Evolutionary conservation across 2,113 vertebrate genomes (phyloP), one percentile per base, ranked within the genome.

Genomic region (Oenanthe oenanthe): DNA sequence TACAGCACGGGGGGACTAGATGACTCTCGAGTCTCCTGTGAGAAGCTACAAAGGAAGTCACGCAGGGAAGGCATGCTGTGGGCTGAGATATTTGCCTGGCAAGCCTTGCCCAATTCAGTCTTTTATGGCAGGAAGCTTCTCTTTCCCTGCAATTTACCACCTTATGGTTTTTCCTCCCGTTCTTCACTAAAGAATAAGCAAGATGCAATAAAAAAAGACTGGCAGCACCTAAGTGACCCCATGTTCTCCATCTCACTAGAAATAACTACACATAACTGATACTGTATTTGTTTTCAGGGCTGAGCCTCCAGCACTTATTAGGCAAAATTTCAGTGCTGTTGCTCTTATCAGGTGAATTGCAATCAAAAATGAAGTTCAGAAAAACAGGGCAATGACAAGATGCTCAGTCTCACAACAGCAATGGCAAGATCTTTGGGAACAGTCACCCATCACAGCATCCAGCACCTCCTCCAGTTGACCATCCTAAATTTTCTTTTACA

Each of bases 101-200:
- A 72, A 80, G 71, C 51, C 43, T 47, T 89, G 58, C 26, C 63
- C 67, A 28, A 40, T 72, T 87, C 66, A 61, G 16, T 40, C 53
- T 82, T 61, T 36, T 31, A 50, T 25, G 40, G 62, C 38, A 95
- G 74, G 67, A 94, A 85, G 71, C 56, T 87, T 73, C 34, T 54
- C 51, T 79, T 68, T 42, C 81, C 25, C 14, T 2, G 3, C 31
- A 78, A 78, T 42, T 43, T 40, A 60, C 24, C 47, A 16, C 21
- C 25, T 61, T 26, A 2, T 34, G 34, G 58, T 54, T 54, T 40
- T 16, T 12, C 3, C 9, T 6, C 24, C 3, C 0, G 0, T 9
- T 47, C 25, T 62, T 50, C 53, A 31, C 29, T 62, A 60, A 38
- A 53, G 19, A 67, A 53, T 1, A 67, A 70, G 68, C 50, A 76